A percentile compares a stretch with the other conserved stretches of the same genome.
Evolutionary conservation across 2,888 invertebrate species (phyloP).

Genomic region (Mamestra brassicae): DNA sequence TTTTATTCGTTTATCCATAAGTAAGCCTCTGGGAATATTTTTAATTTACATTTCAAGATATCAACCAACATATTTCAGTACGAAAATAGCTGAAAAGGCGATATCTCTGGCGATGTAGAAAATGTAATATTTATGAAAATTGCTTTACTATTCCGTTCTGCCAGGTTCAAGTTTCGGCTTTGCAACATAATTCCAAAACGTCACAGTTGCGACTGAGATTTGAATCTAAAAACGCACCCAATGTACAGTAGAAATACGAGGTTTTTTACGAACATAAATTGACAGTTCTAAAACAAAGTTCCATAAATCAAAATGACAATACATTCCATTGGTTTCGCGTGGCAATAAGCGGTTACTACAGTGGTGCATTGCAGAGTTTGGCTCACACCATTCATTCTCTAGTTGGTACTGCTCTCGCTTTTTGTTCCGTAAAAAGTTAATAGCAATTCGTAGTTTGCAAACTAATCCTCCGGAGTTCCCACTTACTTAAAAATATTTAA

Average conservation of each 20-base stretch:
- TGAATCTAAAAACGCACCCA: constrained; percentile 12
- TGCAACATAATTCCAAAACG: not conserved
- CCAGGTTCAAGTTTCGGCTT: not conserved
- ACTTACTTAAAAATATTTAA: not conserved
- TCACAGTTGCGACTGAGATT: constrained; percentile 5
- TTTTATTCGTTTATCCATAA: too few species aligned
- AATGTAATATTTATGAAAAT: constrained; percentile 9
- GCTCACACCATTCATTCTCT: constrained; percentile 51
- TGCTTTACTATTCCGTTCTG: not conserved
- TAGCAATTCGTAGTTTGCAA: constrained; percentile 32
- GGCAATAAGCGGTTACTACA: constrained; percentile 55
- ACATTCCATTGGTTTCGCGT: constrained; percentile 55
- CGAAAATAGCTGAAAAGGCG: not conserved
- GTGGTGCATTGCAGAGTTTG: constrained; percentile 66
- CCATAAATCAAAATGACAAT: constrained; percentile 54
- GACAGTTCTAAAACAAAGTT: constrained; percentile 39
- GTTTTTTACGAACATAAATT: constrained; percentile 40
- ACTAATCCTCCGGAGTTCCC: not conserved
- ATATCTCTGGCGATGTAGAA: constrained; percentile 2
- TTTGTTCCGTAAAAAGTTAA: constrained; percentile 40
- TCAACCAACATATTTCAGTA: not conserved
- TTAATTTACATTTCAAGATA: not conserved
- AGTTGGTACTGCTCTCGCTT: constrained; percentile 20
- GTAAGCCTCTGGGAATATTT: not conserved
- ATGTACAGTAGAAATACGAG: not conserved